Evolutionary conservation across 1,140 invertebrate genomes (phyloP).

Genomic region (Pomacea maculata): DNA sequence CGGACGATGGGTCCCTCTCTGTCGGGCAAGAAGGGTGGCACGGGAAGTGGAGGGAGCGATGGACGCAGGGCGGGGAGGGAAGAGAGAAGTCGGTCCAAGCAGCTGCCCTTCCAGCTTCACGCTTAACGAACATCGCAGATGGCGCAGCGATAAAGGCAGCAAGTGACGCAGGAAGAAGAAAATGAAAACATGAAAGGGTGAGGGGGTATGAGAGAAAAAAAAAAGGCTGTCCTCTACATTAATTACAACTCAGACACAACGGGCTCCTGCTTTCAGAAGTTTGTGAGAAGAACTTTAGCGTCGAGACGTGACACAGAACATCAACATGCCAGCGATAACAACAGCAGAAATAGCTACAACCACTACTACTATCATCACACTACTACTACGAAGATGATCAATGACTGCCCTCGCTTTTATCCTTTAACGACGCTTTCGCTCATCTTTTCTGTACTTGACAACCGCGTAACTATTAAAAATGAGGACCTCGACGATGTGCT

Average conservation of each 20-base stretch:
- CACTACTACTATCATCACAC: neutral
- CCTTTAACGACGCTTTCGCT: too few species aligned
- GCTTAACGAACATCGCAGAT: slow-evolving; percentile 17
- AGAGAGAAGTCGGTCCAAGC: neutral
- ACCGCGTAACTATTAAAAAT: too few species aligned
- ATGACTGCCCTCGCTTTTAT: too few species aligned
- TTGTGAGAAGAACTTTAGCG: neutral
- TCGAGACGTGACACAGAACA: too few species aligned
- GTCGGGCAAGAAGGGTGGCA: too few species aligned
- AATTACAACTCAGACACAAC: slow-evolving; percentile 18
- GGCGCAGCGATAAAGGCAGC: slow-evolving; percentile 21
- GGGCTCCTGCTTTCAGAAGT: slow-evolving; percentile 4
- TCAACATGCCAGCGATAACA: neutral
- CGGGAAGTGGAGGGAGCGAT: too few species aligned
- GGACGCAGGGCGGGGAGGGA: neutral
- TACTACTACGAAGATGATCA: neutral
- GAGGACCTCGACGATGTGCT: too few species aligned
- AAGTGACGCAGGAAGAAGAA: slow-evolving; percentile 17
- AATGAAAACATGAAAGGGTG: neutral
- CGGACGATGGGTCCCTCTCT: too few species aligned
- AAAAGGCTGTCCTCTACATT: slow-evolving; percentile 16
- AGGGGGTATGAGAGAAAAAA: neutral
- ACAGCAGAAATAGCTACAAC: neutral
- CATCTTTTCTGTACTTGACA: too few species aligned
- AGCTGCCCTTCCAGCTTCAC: neutral